Evolutionary conservation across 2,797 vertebrate species (phyloP).

Genomic region (Chanos chanos): DNA sequence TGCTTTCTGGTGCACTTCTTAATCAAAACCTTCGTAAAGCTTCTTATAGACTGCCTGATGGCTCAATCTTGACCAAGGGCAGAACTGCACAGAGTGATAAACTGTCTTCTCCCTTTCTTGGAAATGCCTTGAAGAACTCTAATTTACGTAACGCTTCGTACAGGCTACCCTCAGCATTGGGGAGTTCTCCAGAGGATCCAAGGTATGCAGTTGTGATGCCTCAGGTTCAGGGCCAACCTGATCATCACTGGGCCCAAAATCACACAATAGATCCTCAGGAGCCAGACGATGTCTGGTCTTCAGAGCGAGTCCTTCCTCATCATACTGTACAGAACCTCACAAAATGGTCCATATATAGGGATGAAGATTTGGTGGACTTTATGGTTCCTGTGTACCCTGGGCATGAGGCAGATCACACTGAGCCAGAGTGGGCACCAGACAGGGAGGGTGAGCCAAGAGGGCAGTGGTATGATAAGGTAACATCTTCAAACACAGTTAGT

Average conservation of each 20-base stretch:
- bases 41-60: slow-evolving; percentile 48
- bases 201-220: slow-evolving; percentile 88
- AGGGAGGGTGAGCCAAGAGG: slow-evolving; percentile 74
- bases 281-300: slow-evolving; percentile 70
- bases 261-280: slow-evolving; percentile 61
- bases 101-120: slow-evolving; percentile 43
- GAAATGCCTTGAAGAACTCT: slow-evolving; percentile 58
- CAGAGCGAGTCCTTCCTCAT: slow-evolving; percentile 71
- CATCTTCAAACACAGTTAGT: slow-evolving; percentile 53
- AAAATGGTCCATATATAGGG: slow-evolving; percentile 73
- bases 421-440: slow-evolving; percentile 71
- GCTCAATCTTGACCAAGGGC: slow-evolving; percentile 33
- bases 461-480: slow-evolving; percentile 87
- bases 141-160: slow-evolving; percentile 63
- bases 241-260: slow-evolving; percentile 74
- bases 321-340: slow-evolving; percentile 69
- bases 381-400: slow-evolving; percentile 55
- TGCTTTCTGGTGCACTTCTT: slow-evolving; percentile 44
- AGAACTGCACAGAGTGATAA: slow-evolving; percentile 31
- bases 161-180: slow-evolving; percentile 58
- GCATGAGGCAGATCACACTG: slow-evolving; percentile 47
- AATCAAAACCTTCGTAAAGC: slow-evolving; percentile 49
- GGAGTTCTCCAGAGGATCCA: slow-evolving; percentile 55
- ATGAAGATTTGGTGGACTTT: slow-evolving; percentile 66
- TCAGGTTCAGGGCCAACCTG: slow-evolving; percentile 75